Evolutionary conservation across 2,797 vertebrate genomes (phyloP).

Genomic region (Chloroceryle amazona): DNA sequence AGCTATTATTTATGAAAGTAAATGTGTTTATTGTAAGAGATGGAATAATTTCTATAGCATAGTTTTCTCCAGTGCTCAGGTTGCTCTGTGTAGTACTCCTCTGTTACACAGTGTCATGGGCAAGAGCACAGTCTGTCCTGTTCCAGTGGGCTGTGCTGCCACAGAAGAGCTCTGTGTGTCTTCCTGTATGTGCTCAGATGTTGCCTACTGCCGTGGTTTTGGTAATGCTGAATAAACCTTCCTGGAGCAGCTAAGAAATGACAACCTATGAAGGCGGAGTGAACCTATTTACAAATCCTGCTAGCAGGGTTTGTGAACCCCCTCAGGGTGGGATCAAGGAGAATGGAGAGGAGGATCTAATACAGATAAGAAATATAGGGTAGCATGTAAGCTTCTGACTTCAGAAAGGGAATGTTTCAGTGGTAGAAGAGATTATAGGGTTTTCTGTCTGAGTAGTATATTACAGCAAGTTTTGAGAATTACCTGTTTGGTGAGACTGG

Average conservation of each 20-base stretch:
- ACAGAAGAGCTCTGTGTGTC: background rate
- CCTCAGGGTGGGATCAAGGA: background rate
- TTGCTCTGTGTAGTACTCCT: background rate
- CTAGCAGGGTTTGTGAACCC: background rate
- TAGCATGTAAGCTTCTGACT: background rate
- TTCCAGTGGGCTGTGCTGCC: fast-evolving
- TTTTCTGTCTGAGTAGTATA: background rate
- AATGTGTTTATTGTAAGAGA: background rate
- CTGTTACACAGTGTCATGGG: background rate
- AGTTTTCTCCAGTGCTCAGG: background rate
- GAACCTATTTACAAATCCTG: background rate
- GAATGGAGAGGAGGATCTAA: background rate
- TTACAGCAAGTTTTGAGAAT: background rate
- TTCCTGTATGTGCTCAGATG: background rate
- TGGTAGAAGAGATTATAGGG: background rate
- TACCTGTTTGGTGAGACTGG: background rate
- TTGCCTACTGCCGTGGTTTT: background rate
- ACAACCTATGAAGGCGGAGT: background rate
- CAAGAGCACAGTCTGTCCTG: background rate
- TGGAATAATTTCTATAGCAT: background rate
- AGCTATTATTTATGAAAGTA: background rate
- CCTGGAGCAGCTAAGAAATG: background rate
- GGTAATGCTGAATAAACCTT: background rate
- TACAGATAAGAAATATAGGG: background rate
- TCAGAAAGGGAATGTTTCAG: background rate